These are phyloP conservation scores for Mercenaria mercenaria DNA, from an alignment of 1,140 invertebrate species.

Conservation along the genomic window DNA sequence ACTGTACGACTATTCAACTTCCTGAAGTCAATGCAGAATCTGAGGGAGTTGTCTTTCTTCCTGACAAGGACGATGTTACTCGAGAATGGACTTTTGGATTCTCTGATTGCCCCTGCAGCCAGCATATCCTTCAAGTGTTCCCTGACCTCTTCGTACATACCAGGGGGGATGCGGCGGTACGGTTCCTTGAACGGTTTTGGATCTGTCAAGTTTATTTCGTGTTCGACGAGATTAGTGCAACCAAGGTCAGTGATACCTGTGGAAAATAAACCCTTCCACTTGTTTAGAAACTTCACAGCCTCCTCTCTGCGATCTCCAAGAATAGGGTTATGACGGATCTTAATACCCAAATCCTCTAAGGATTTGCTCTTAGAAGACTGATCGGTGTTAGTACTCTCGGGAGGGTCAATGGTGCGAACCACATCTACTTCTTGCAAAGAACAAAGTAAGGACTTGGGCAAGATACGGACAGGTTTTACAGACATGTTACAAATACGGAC, in stretches of 20 bases:
- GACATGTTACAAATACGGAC: slow-evolving; percentile 31
- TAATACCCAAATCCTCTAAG: slow-evolving; percentile 2
- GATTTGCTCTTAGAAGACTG: neutral
- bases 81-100: slow-evolving; percentile 28
- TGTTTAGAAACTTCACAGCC: neutral
- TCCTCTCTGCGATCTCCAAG: neutral
- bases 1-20: slow-evolving; percentile 85
- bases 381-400: neutral
- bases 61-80: slow-evolving; percentile 29
- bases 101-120: slow-evolving; percentile 7
- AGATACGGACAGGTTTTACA: neutral
- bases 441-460: neutral
- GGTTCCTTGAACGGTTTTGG: slow-evolving; percentile 48
- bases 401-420: neutral
- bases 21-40: slow-evolving; percentile 26
- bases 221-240: slow-evolving; percentile 49
- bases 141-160: slow-evolving; percentile 72
- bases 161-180: slow-evolving; percentile 81
- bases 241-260: slow-evolving; percentile 35
- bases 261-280: slow-evolving; percentile 46
- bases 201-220: slow-evolving; percentile 29
- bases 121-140: slow-evolving; percentile 44
- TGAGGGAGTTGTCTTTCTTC: slow-evolving; percentile 31
- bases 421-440: slow-evolving; percentile 11
- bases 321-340: neutral